Conservation (phyloP, 2,113 vertebrate species). For the Syngnathoides biaculeatus region DNA sequence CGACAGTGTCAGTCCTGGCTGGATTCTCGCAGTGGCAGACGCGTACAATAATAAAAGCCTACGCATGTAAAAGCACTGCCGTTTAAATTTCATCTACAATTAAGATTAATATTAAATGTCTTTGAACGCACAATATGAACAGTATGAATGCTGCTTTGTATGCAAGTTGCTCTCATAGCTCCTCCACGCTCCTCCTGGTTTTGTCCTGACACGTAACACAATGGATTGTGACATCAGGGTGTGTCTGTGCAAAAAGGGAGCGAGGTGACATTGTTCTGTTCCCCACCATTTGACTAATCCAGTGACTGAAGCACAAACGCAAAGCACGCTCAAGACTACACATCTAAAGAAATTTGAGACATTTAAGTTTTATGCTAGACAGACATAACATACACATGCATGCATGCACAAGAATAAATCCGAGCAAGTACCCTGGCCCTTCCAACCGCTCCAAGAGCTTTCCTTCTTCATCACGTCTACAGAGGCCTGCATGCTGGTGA, state of each 20-base stretch:
- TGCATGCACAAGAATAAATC: slow-evolving; percentile 33
- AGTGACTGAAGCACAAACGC: slow-evolving; percentile 28
- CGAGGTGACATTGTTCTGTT: slow-evolving; percentile 3
- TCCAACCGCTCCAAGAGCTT: slow-evolving; percentile 95
- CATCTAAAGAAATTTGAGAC: not conserved
- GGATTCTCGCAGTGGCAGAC: slow-evolving; percentile 42
- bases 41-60: slow-evolving; percentile 27
- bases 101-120: slow-evolving; percentile 10
- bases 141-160: slow-evolving; percentile 16
- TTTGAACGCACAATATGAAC: slow-evolving; percentile 26
- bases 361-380: slow-evolving; percentile 32
- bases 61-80: slow-evolving; percentile 37
- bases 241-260: slow-evolving; percentile 41
- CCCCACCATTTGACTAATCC: slow-evolving; percentile 4
- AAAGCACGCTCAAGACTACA: slow-evolving; percentile 37
- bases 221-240: slow-evolving; percentile 37
- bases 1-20: slow-evolving; percentile 53
- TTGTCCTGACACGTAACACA: slow-evolving; percentile 26
- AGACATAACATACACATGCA: slow-evolving; percentile 18
- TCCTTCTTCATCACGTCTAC: slow-evolving; percentile 92
- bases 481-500: slow-evolving; percentile 89
- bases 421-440: slow-evolving; percentile 87
- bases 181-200: slow-evolving; percentile 3
- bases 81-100: not conserved
- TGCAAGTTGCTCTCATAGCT: slow-evolving; percentile 27